These are phyloP conservation scores for Mellivora capensis DNA, from an alignment of 2,113 vertebrate genomes.

Conservation along the genomic window DNA sequence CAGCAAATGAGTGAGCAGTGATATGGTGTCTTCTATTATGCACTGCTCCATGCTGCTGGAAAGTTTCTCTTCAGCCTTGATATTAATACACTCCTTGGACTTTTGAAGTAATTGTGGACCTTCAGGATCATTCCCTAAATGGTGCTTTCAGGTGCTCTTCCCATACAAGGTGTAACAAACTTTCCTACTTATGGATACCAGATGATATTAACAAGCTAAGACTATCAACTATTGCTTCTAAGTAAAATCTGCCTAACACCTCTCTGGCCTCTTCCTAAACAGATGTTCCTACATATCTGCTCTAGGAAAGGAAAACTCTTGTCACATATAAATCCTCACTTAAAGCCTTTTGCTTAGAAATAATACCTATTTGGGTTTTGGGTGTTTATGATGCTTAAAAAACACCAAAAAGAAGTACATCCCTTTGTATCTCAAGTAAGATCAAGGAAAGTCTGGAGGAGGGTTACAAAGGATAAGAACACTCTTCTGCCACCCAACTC, in stretches of 20 bases:
- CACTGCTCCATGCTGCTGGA: not conserved
- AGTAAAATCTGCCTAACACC: not conserved
- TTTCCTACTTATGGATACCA: not conserved
- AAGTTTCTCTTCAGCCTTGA: not conserved
- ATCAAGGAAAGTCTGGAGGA: not conserved
- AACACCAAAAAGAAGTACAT: not conserved
- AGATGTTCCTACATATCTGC: not conserved
- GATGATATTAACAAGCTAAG: not conserved
- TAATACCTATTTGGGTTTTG: not conserved
- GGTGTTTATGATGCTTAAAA: not conserved
- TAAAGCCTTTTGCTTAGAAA: constrained; percentile 5
- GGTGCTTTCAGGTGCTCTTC: not conserved
- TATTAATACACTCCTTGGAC: not conserved
- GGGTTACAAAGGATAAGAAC: not conserved
- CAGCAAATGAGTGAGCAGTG: not conserved
- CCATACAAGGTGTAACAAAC: not conserved
- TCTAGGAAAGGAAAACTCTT: not conserved
- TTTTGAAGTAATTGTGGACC: not conserved
- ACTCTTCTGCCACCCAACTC: not conserved
- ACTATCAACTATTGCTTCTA: not conserved
- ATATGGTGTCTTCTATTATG: not conserved
- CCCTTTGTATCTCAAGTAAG: not conserved
- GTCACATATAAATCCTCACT: not conserved
- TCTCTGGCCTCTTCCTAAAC: not conserved
- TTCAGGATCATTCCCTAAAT: not conserved